These are phyloP conservation scores for Platycheirus rosarum DNA, from an alignment of 2,888 invertebrate genomes.

Conservation along the genomic window DNA sequence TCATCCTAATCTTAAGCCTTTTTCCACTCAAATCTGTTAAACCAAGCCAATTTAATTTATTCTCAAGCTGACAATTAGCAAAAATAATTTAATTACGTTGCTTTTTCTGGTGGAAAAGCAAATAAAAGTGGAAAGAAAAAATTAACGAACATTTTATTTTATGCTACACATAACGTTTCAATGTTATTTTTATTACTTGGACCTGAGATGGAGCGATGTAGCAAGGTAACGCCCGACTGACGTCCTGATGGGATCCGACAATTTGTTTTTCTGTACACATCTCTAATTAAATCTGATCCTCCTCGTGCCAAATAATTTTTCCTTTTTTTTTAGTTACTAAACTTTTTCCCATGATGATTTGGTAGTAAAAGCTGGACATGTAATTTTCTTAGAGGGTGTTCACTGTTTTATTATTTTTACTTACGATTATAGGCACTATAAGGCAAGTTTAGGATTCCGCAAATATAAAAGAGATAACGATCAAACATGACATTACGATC, in stretches of 20 bases:
- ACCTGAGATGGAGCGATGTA: background rate
- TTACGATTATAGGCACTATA: no score
- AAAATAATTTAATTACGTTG: conserved; percentile 38
- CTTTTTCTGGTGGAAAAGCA: conserved; percentile 10
- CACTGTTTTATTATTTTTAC: no score
- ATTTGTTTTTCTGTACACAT: conserved; percentile 13
- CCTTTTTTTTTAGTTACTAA: background rate
- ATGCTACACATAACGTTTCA: conserved; percentile 28
- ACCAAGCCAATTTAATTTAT: conserved; percentile 32
- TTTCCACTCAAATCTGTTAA: background rate
- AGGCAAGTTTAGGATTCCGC: no score
- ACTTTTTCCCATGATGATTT: no score
- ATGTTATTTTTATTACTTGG: conserved; percentile 1
- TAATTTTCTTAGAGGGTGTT: no score
- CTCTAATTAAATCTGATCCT: conserved; percentile 39
- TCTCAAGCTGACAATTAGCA: conserved; percentile 30
- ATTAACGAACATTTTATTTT: no score
- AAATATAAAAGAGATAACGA: no score
- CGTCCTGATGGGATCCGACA: background rate
- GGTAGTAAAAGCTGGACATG: no score
- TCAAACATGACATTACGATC: no score
- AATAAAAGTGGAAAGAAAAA: conserved; percentile 22
- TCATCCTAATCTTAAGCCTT: background rate
- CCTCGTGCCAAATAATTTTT: conserved; percentile 10
- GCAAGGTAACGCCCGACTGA: no score